phyloP scores from a whole-genome alignment of 2,797 vertebrate species.

The Apogon talboti region DNA sequence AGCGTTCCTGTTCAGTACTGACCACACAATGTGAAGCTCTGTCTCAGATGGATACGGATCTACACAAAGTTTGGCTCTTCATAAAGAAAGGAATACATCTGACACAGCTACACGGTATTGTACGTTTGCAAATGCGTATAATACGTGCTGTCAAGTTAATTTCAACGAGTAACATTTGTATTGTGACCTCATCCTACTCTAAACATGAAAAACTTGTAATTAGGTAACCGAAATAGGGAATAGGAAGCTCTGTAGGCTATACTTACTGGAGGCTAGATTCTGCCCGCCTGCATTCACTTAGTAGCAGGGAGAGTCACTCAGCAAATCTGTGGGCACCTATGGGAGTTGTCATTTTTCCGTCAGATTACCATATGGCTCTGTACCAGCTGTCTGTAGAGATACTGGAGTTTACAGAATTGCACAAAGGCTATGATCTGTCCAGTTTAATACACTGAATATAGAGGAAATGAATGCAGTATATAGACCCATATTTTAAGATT shows the following conservation, averaged over 20 bases:
- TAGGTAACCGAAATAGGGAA: constrained; percentile 39
- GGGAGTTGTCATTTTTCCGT: constrained; percentile 31
- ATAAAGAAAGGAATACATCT: background rate
- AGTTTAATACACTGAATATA: background rate
- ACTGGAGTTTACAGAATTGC: background rate
- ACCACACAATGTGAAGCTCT: background rate
- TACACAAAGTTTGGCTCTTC: background rate
- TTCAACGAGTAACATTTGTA: background rate
- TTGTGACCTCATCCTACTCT: constrained; percentile 32
- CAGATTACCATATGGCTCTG: constrained; percentile 13
- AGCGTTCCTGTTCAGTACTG: background rate
- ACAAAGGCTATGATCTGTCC: background rate
- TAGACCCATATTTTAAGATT: no score
- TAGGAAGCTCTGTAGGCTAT: constrained; percentile 31
- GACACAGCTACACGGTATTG: no score
- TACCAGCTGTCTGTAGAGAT: background rate
- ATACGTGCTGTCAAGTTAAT: background rate
- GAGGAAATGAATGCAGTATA: no score
- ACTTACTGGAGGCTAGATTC: constrained; percentile 29
- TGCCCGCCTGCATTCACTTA: constrained; percentile 4
- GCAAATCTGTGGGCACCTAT: constrained; percentile 3
- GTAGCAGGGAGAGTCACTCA: constrained; percentile 16
- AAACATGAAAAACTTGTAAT: constrained; percentile 56
- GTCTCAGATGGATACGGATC: background rate
- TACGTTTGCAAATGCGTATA: background rate